Percentiles rank a stretch among this genome's conserved stretches.
These are phyloP conservation scores for Cheirogaleus medius DNA, from an alignment of 2,113 vertebrate genomes.

Conservation along the genomic window DNA sequence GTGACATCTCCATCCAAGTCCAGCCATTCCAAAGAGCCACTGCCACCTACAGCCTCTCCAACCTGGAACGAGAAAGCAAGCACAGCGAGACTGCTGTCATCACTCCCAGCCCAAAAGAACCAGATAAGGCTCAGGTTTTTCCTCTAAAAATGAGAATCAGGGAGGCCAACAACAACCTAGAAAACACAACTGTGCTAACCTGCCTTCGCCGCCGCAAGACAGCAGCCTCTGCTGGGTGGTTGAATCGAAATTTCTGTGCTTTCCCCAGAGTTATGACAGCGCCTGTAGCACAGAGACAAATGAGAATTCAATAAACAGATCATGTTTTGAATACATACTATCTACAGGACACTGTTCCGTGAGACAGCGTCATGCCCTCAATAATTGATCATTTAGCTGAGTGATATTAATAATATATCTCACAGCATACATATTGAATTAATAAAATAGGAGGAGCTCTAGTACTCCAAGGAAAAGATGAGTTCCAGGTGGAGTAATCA, in stretches of 20 bases:
- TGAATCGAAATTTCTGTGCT: slow-evolving; percentile 95
- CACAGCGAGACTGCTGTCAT: not conserved
- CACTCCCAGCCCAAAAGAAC: too few relatives aligned
- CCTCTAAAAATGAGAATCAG: not conserved
- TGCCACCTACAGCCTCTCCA: slow-evolving; percentile 80
- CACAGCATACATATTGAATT: not conserved
- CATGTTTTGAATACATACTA: not conserved
- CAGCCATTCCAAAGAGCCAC: slow-evolving; percentile 86
- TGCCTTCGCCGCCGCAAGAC: slow-evolving; percentile 90
- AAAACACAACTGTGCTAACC: slow-evolving; percentile 81
- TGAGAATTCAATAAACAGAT: not conserved
- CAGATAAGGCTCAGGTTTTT: not conserved
- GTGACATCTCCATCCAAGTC: slow-evolving; percentile 81
- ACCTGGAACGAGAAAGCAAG: slow-evolving; percentile 73
- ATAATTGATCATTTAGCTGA: not conserved
- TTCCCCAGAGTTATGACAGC: slow-evolving; percentile 93
- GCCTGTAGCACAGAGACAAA: slow-evolving; percentile 83
- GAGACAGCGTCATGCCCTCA: not conserved
- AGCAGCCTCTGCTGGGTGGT: slow-evolving; percentile 96
- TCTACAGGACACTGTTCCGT: not conserved
- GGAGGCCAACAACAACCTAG: not conserved
- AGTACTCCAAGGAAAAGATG: not conserved
- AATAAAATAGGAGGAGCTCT: not conserved
- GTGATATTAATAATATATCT: not conserved
- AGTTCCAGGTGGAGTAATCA: not conserved